Base-by-base conservation (phyloP, 2,888 invertebrate species). In the Zaprionus obscuricornis region DNA sequence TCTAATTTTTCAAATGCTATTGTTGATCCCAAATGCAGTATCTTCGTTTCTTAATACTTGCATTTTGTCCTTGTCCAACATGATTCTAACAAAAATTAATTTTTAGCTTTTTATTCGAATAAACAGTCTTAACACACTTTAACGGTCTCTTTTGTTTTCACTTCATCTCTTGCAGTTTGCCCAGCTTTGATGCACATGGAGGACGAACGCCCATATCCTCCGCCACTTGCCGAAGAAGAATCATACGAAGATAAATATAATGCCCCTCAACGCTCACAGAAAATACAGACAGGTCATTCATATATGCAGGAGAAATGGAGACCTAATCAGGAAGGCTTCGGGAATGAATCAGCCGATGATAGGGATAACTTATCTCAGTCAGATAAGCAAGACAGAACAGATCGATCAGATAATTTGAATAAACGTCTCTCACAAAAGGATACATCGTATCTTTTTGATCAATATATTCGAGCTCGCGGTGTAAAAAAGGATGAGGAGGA, bases 181-280 rank as follows among this genome's bases (percentile, higher is more conserved):
- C 78, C 82, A 71, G 85, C 78, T 71, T 40, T 79, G 62, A 85
- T 82, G 58, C 66, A 65, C 16, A 59, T 68, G 62, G 52, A 69
- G 37, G 52, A 77, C 37, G 85, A 84, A 62, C 74, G 66, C 54
- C 42, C 34, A 29, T 17, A 16, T 54, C 43, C 27, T 16, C 37
- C 11, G 22, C 29, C 37, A 24, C 6, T 26, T 3, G 22, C 27
- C 39, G 4, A 22, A 5, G 13, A 27, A n/a, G n/a, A n/a, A n/a
- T n/a, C n/a, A n/a, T n/a, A n/a, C n/a, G n/a, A n/a, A n/a, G n/a
- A n/a, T n/a, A n/a, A n/a, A n/a, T n/a, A n/a, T n/a, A n/a, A n/a
- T n/a, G n/a, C n/a, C n/a, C n/a, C 22, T 26, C 29, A 46, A n/a
- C 58, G 39, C 37, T 18, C 31, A 46, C 57, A 67, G 47, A 17